Evolutionary conservation across 2,888 invertebrate genomes (phyloP).

Genomic region (Cotesia congregata): DNA sequence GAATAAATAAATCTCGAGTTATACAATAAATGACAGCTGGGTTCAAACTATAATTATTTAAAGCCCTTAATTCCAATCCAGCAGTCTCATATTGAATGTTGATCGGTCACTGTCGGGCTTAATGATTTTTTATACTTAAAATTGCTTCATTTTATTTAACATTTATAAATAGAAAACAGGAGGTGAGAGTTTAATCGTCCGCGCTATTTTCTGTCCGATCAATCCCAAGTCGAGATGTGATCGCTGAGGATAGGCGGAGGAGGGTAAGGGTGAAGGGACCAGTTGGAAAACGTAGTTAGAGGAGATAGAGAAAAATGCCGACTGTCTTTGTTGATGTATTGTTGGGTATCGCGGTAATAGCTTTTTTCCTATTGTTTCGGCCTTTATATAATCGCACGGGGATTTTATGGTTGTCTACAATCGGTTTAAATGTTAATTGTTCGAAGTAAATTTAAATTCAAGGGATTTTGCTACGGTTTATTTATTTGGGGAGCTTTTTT

Average conservation of each 20-base stretch:
- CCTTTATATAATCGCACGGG: background rate
- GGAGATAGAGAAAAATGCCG: background rate
- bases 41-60: background rate
- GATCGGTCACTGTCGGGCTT: constrained; percentile 26
- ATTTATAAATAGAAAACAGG: too few species aligned
- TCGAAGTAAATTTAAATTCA: background rate
- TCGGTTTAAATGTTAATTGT: background rate
- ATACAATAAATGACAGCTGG: constrained; percentile 30
- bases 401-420: background rate
- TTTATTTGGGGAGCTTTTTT: background rate
- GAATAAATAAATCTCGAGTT: background rate
- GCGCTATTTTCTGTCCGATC: constrained; percentile 14
- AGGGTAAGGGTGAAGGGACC: background rate
- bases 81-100: too few species aligned
- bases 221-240: constrained; percentile 13
- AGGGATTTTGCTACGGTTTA: background rate
- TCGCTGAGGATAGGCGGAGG: background rate
- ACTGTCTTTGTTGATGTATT: background rate
- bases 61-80: background rate
- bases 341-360: background rate
- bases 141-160: background rate
- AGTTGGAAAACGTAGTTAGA: background rate
- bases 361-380: background rate
- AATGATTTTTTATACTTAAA: constrained; percentile 27
- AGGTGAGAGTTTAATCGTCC: constrained; percentile 2